Evolutionary conservation across 92 coral and sea anemone genomes (phyloP).

Genomic region (Porites evermanni): DNA sequence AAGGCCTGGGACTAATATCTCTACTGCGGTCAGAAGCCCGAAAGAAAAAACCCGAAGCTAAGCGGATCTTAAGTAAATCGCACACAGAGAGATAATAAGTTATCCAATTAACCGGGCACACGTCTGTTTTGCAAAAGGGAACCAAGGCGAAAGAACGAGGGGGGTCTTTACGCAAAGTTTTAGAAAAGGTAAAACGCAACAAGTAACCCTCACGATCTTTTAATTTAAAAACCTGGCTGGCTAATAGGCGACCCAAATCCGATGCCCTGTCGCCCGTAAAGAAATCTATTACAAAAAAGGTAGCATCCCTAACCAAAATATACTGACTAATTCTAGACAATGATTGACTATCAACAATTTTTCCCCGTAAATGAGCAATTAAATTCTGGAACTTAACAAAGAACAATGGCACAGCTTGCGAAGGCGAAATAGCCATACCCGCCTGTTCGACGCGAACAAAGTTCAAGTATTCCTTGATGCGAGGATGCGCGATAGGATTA

Average conservation of each 20-base stretch:
- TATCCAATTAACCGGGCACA: conserved; percentile 52
- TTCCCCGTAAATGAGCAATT: conserved; percentile 7
- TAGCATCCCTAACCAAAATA: too few species aligned
- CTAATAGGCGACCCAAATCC: too few species aligned
- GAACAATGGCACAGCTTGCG: too few species aligned
- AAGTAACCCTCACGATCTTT: conserved; percentile 44
- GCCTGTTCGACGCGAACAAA: too few species aligned
- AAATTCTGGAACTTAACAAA: too few species aligned
- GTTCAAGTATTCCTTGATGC: conserved; percentile 28
- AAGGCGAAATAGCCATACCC: too few species aligned
- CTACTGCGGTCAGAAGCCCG: conserved; percentile 51
- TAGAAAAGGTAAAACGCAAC: conserved; percentile 44
- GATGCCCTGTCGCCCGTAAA: too few species aligned
- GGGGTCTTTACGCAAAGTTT: conserved; percentile 22
- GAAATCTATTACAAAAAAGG: too few species aligned
- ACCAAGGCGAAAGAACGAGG: conserved; percentile 43
- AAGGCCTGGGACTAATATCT: conserved; percentile 49
- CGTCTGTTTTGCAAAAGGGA: conserved; percentile 29
- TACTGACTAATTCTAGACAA: background rate
- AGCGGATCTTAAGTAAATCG: conserved; percentile 1
- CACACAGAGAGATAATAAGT: conserved; percentile 51
- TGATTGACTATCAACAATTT: conserved; percentile 8
- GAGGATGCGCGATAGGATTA: conserved; percentile 16
- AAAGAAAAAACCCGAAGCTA: conserved; percentile 39
- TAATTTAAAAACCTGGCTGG: conserved; percentile 13